These are phyloP conservation scores for Idaea straminata DNA, from an alignment of 2,888 invertebrate species.

Conservation along the genomic window DNA sequence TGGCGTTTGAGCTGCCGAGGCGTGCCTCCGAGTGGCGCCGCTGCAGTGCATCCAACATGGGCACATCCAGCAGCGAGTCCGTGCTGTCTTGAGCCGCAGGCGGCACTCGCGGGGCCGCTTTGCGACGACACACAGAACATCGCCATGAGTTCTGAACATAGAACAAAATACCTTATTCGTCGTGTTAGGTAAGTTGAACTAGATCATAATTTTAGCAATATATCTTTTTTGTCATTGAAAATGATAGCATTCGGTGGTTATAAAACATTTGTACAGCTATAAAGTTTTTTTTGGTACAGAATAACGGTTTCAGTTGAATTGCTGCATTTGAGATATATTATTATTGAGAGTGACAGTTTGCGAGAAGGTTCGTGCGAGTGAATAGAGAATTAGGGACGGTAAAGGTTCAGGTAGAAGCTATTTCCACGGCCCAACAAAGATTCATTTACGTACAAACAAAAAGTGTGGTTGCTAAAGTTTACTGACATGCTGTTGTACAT, in stretches of 20 bases:
- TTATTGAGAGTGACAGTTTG: conserved; percentile 3
- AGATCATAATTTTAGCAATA: too few relatives aligned
- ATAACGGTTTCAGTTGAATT: neutral
- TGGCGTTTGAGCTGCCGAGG: conserved; percentile 74
- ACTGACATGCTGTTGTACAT: neutral
- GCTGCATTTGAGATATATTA: conserved; percentile 2
- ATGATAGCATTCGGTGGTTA: too few relatives aligned
- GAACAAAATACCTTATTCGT: neutral
- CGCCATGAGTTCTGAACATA: conserved; percentile 86
- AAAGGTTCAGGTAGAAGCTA: conserved; percentile 1
- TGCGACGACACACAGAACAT: conserved; percentile 93
- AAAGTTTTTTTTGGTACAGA: neutral
- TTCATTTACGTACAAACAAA: neutral
- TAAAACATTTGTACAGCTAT: neutral
- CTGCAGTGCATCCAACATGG: conserved; percentile 88
- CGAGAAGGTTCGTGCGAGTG: conserved; percentile 5
- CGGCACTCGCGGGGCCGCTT: conserved; percentile 87
- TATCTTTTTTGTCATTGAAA: too few relatives aligned
- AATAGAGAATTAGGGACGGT: conserved; percentile 2
- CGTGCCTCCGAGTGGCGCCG: conserved; percentile 88
- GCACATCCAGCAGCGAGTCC: conserved; percentile 90
- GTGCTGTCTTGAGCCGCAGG: conserved; percentile 89
- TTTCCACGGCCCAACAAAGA: conserved; percentile 1
- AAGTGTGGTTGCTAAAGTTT: conserved; percentile 1
- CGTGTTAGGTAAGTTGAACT: too few relatives aligned